Conservation (phyloP, 2,888 invertebrate genomes). For the Keiferia lycopersicella region DNA sequence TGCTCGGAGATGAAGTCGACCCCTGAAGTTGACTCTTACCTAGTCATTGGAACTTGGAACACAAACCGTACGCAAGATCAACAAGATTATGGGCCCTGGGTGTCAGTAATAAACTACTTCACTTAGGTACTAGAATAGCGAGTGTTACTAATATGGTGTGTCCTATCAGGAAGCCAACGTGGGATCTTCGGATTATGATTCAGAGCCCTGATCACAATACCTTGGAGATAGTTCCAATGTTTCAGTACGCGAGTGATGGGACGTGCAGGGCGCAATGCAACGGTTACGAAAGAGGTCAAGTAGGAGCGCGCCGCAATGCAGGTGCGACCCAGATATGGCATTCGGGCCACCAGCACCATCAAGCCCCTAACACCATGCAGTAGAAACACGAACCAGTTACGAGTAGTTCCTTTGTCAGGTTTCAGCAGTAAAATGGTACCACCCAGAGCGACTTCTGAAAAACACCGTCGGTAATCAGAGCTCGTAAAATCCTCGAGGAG, state of each 20-base stretch:
- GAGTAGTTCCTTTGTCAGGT: not conserved
- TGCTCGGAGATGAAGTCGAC: not conserved
- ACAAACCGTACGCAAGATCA: too few species aligned
- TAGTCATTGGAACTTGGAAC: too few species aligned
- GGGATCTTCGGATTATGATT: not conserved
- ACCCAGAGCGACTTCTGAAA: not conserved
- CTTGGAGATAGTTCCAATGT: not conserved
- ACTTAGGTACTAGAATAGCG: too few species aligned
- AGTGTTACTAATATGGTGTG: too few species aligned
- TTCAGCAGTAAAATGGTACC: not conserved
- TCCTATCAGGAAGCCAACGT: too few species aligned
- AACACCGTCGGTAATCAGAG: not conserved
- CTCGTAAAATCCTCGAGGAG: slow-evolving; percentile 7
- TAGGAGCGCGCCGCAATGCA: slow-evolving; percentile 61
- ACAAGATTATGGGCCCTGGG: too few species aligned
- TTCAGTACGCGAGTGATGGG: not conserved
- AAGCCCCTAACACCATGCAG: not conserved
- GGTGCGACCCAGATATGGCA: slow-evolving; percentile 66
- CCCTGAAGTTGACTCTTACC: too few species aligned
- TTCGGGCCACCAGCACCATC: slow-evolving; percentile 21
- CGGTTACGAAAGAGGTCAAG: slow-evolving; percentile 56
- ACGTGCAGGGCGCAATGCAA: slow-evolving; percentile 49
- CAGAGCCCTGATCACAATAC: not conserved
- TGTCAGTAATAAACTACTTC: too few species aligned
- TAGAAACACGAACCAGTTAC: not conserved